Evolutionary conservation across 1,140 invertebrate genomes (phyloP), one percentile per base, ranked within the genome.

Genomic region (Potamilus streckersoni): DNA sequence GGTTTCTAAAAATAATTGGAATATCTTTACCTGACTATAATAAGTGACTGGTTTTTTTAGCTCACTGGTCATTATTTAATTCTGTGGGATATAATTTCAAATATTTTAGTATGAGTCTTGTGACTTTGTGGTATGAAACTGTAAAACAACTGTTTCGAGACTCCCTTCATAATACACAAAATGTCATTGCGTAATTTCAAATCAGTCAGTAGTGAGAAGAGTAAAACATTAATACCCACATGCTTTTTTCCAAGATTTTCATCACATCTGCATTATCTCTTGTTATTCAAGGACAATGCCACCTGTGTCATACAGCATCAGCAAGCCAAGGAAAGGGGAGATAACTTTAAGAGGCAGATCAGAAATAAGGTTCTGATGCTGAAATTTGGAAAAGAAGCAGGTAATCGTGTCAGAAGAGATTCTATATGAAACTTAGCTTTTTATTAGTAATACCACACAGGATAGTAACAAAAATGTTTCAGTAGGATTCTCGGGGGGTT

Each of bases 351-450:
- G 56, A 76, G 77, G 55, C 75, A 82, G 61, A 57, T 85, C 6
- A 75, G 73, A n/a, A 70, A 56, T 58, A 83, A 80, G 66, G 63
- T 78, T 2, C 59, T 82, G 66, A 76, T 80, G 8, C 71, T 84
- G 13, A 71, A 84, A 63, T 85, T 85, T 83, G 84, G 84, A 20
- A 75, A 79, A 58, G 80, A 84, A 72, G 84, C 82, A 67, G 76
- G 84, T 83, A 75, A 69, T 74, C 78, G n/a, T 71, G 20, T 69
- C 5, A 62, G 4, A 62, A 13, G 0, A 62, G 60, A n/a, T 62
- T 62, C 19, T 62, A 19, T 62, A 23, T 62, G 4, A 62, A 62
- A 62, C 6, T n/a, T 19, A 23, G 27, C 31, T 27, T 71, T 20
- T 14, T 11, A 20, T 49, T 12, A 63, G 2, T 23, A 59, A 17